Evolutionary conservation across 1,140 invertebrate species (phyloP).

Genomic region (Pachyrhynchus sulphureomaculatus): DNA sequence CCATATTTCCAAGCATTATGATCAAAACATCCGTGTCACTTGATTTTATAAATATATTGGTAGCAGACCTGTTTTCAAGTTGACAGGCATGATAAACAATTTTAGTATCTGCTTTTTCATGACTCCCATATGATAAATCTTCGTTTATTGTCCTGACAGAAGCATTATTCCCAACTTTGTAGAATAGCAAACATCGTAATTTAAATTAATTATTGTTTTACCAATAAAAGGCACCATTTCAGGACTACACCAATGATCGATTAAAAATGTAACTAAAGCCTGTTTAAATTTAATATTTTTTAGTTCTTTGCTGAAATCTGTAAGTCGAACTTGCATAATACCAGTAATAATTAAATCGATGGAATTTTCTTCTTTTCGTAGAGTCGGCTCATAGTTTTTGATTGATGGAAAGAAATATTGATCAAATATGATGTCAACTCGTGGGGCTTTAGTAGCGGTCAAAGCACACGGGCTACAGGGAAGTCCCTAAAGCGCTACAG

Average conservation of each 20-base stretch:
- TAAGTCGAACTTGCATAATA: conserved; percentile 17
- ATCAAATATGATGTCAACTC: background rate
- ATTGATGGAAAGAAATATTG: too few species aligned
- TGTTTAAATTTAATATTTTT: conserved; percentile 34
- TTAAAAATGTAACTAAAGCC: conserved; percentile 33
- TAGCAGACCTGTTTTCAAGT: background rate
- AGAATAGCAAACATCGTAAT: conserved; percentile 22
- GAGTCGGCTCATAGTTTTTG: conserved; percentile 15
- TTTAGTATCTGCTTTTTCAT: conserved; percentile 24
- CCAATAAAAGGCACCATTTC: conserved; percentile 25
- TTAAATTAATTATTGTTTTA: conserved; percentile 20
- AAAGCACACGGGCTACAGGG: too few species aligned
- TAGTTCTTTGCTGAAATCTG: conserved; percentile 28
- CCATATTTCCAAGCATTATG: conserved; percentile 26
- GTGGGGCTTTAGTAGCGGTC: background rate
- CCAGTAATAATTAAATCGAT: conserved; percentile 19
- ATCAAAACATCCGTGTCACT: conserved; percentile 16
- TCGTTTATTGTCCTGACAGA: background rate
- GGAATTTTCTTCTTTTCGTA: conserved; percentile 3
- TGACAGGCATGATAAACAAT: conserved; percentile 11
- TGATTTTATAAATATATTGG: conserved; percentile 6
- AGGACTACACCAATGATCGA: conserved; percentile 24
- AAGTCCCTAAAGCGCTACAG: too few species aligned
- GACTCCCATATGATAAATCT: conserved; percentile 5
- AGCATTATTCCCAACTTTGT: background rate